Evolutionary conservation across 2,113 vertebrate species (phyloP).

Genomic region (Nerophis lumbriciformis): DNA sequence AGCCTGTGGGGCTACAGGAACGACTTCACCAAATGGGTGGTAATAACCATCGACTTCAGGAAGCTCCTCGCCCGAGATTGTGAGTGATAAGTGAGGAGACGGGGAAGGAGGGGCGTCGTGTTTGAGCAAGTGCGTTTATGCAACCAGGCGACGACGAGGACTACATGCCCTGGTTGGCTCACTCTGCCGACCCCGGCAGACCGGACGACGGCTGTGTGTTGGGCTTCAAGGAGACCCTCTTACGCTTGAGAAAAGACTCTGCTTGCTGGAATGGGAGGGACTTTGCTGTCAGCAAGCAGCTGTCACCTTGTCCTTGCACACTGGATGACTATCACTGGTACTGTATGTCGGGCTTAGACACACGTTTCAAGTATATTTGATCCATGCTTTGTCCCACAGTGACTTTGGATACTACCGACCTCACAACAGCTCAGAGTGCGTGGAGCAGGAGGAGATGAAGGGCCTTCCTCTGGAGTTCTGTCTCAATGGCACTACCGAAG

Average conservation of each 20-base stretch:
- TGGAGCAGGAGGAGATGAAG: slow-evolving; percentile 84
- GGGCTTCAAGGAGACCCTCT: slow-evolving; percentile 85
- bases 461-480: slow-evolving; percentile 84
- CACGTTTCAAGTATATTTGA: neutral
- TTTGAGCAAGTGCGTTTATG: neutral
- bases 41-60: slow-evolving; percentile 88
- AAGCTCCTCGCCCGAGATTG: slow-evolving; percentile 81
- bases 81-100: slow-evolving; percentile 56
- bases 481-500: slow-evolving; percentile 80
- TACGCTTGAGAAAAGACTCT: slow-evolving; percentile 82
- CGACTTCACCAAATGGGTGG: slow-evolving; percentile 79
- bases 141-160: slow-evolving; percentile 77
- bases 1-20: slow-evolving; percentile 89
- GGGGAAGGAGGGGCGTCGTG: neutral
- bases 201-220: slow-evolving; percentile 84
- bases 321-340: slow-evolving; percentile 89
- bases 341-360: neutral
- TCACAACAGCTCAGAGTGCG: slow-evolving; percentile 81
- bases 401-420: slow-evolving; percentile 91
- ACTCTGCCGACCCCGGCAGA: slow-evolving; percentile 78
- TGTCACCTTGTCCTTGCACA: slow-evolving; percentile 79
- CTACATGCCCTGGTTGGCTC: slow-evolving; percentile 87
- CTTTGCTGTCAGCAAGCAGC: slow-evolving; percentile 75
- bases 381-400: slow-evolving; percentile 56
- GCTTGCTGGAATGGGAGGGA: slow-evolving; percentile 87